Percentiles rank a stretch among this genome's conserved stretches.
Conservation (phyloP, 2,797 vertebrate genomes). For the Chaetodon trifasciatus region DNA sequence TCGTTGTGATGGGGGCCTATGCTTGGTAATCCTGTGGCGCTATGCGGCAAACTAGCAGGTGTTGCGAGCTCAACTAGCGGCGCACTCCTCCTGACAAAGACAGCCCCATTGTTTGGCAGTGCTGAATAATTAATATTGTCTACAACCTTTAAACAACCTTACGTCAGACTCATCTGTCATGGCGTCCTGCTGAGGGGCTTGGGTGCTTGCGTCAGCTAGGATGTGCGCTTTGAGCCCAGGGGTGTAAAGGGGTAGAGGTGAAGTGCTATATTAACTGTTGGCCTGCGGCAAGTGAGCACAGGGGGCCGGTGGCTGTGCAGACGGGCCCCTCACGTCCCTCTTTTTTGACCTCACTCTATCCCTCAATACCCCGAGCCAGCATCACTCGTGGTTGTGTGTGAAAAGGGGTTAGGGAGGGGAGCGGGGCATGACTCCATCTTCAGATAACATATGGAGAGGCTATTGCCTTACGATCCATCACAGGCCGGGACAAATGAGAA, state of each 20-base stretch:
- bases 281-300: constrained; percentile 72
- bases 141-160: constrained; percentile 87
- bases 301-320: constrained; percentile 45
- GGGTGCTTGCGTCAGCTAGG: constrained; percentile 67
- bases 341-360: constrained; percentile 68
- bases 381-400: constrained; percentile 75
- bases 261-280: constrained; percentile 82
- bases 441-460: constrained; percentile 82
- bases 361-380: constrained; percentile 66
- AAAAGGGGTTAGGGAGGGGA: constrained; percentile 67
- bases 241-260: constrained; percentile 71
- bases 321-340: constrained; percentile 55
- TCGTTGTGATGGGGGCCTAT: constrained; percentile 44
- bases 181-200: constrained; percentile 66
- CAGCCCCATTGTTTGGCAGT: constrained; percentile 75
- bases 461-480: constrained; percentile 79
- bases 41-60: constrained; percentile 72
- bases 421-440: constrained; percentile 72
- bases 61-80: constrained; percentile 69
- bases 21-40: constrained; percentile 77
- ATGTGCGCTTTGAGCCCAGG: constrained; percentile 65
- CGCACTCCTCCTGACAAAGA: constrained; percentile 56
- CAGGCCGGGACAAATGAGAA: constrained; percentile 76
- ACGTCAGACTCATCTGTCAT: constrained; percentile 84
- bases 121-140: constrained; percentile 84